phyloP scores from a whole-genome alignment of 2,113 vertebrate genomes.

The Zapornia atra region DNA sequence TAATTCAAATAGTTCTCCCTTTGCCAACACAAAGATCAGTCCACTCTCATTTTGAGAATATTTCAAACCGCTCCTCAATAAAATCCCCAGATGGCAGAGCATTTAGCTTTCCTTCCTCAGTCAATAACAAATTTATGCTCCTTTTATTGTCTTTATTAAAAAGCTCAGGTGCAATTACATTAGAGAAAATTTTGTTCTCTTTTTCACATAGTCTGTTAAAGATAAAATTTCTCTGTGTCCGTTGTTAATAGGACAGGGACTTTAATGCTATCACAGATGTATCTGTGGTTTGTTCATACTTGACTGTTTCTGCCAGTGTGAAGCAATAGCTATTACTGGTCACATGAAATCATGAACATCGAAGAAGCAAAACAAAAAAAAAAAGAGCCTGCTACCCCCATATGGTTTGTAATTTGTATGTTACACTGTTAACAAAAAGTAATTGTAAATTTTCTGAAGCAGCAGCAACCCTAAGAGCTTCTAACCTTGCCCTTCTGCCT shows the following conservation, averaged over 20 bases:
- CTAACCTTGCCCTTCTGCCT: not conserved
- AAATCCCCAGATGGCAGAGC: constrained; percentile 14
- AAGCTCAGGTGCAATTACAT: not conserved
- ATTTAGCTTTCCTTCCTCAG: not conserved
- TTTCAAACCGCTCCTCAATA: not conserved
- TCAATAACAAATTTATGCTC: not conserved
- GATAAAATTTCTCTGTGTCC: not conserved
- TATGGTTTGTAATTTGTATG: not conserved
- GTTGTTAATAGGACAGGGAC: not conserved
- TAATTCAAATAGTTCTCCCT: not conserved
- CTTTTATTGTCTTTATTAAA: not conserved
- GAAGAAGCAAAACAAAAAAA: not conserved
- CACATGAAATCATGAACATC: not conserved
- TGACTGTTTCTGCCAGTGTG: not conserved
- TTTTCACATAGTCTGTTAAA: not conserved
- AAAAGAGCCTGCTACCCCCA: not conserved
- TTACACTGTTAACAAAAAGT: not conserved
- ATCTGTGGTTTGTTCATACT: not conserved
- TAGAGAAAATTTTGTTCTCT: not conserved
- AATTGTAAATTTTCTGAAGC: not conserved
- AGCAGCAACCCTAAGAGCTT: not conserved
- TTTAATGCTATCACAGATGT: not conserved
- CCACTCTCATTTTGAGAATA: not conserved
- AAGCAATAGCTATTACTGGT: not conserved
- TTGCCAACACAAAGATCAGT: not conserved